Evolutionary conservation across 2,797 vertebrate species (phyloP).

Genomic region (Lindbergichthys nudifrons): DNA sequence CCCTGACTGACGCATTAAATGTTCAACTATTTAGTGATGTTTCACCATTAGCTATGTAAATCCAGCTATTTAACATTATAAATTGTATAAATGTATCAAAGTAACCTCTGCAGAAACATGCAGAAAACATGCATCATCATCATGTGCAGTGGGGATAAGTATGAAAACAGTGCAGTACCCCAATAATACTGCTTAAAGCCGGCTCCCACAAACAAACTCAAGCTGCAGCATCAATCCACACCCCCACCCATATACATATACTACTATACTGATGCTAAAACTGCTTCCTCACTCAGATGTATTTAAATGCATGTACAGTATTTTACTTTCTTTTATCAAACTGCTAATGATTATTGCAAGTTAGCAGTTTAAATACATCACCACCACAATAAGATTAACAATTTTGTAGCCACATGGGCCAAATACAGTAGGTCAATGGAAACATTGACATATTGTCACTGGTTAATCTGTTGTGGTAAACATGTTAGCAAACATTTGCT

Average conservation of each 20-base stretch:
- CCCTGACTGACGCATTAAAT: not conserved
- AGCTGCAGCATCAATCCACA: slow-evolving; percentile 13
- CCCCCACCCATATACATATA: not conserved
- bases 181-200: slow-evolving; percentile 30
- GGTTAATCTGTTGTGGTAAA: not conserved
- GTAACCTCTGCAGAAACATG: slow-evolving; percentile 62
- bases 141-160: slow-evolving; percentile 60
- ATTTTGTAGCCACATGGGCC: not conserved
- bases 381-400: too few relatives aligned
- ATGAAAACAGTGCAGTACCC: slow-evolving; percentile 58
- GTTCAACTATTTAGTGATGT: not conserved
- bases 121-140: slow-evolving; percentile 62
- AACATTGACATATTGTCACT: not conserved
- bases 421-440: not conserved
- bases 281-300: not conserved
- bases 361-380: not conserved
- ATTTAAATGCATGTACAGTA: not conserved
- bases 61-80: not conserved
- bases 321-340: not conserved
- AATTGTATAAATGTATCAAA: not conserved
- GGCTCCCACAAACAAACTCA: slow-evolving; percentile 22
- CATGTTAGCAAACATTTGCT: not conserved
- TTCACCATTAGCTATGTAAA: too few relatives aligned
- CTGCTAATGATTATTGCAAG: not conserved
- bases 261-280: not conserved